phyloP scores from a whole-genome alignment of 2,888 invertebrate species.

The Leptopilina drosophilae region DNA sequence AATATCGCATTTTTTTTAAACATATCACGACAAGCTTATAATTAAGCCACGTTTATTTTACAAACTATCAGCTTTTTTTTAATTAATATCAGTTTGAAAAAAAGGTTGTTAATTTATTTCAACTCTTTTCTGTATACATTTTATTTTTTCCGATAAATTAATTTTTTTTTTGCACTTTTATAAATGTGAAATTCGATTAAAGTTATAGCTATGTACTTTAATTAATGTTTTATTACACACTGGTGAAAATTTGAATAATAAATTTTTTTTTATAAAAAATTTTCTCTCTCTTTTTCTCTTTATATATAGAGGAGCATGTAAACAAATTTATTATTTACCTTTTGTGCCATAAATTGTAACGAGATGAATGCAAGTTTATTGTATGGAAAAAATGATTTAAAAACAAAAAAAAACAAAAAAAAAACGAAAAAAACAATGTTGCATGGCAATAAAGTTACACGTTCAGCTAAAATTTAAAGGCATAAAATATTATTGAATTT shows the following conservation, averaged over 20 bases:
- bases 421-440: neutral
- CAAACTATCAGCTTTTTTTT: too few species aligned
- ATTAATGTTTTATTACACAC: conserved; percentile 3
- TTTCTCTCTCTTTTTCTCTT: neutral
- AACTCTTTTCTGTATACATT: too few species aligned
- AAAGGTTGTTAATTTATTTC: too few species aligned
- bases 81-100: too few species aligned
- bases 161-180: too few species aligned
- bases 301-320: neutral
- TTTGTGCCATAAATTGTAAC: neutral
- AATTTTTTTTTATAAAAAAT: neutral
- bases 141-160: too few species aligned
- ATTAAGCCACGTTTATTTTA: too few species aligned
- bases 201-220: neutral
- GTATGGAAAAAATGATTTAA: neutral
- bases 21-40: too few species aligned
- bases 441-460: neutral
- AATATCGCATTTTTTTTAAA: neutral
- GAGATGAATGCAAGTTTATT: conserved; percentile 4
- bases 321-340: neutral
- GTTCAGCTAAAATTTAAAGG: neutral
- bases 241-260: too few species aligned
- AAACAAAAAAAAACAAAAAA: neutral
- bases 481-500: conserved; percentile 16
- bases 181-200: too few species aligned